Evolutionary conservation across 53 echinoderm and acorn worm species (phyloP), one percentile per base, ranked within the genome.

Genomic region (Temnopleurus reevesii): DNA sequence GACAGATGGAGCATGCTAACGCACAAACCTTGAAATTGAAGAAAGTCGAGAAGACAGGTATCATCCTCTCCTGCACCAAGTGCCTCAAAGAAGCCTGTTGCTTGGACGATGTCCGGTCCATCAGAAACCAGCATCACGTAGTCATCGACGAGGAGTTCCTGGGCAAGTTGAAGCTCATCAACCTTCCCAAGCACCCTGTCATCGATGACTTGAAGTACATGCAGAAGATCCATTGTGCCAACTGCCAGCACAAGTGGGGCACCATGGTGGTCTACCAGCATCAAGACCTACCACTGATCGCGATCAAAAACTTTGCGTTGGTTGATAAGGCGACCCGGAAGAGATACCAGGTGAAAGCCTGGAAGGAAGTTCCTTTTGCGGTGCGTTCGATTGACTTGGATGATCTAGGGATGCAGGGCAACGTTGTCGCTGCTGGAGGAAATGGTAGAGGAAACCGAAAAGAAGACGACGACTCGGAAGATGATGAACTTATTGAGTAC

Each of bases 321-420:
- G 91, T 89, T 44, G 86, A 92, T 76, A 47, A 38, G 1, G 84
- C 66, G 27, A 93, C 93, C 7, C 79, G 83, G 23, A 87, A 87
- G 53, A 31, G 12, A 28, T 28, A 8, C 25, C 31, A 49, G 26
- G n/a, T n/a, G n/a, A 93, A 95, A 86, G 36, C 71, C 71, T 95
- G 95, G 95, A 93, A 93, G 77, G 92, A 94, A 31, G 93, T 92
- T 2, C 89, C 92, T 18, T 95, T 93, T 89, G 77, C 57, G 46
- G 55, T 95, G 17, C 5, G 47, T 0, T 53, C 45, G 1, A 59
- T 95, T 24, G 45, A 81, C 3, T 0, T 90, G 12, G 92, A 92
- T 31, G 93, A 93, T 80, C 27, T 95, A 71, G 79, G 71, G 8
- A 71, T 9, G 71, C 43, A 38, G 38, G 41, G 21, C 71, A 71